These are phyloP conservation scores for Numida meleagris DNA, from an alignment of 2,113 vertebrate species.

Conservation along the genomic window DNA sequence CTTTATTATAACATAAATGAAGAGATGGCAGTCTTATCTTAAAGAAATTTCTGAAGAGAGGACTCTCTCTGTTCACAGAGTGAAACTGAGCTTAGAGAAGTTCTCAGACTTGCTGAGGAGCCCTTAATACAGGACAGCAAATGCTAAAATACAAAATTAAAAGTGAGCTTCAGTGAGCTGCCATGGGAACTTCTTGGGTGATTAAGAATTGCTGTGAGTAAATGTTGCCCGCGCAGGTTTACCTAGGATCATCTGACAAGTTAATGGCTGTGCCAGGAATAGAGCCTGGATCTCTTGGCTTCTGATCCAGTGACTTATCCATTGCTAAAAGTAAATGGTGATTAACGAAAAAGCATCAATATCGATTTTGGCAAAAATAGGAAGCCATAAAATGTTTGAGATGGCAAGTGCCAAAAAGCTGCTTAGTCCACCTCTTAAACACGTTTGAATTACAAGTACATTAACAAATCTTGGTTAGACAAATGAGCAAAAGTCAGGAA, in stretches of 20 bases:
- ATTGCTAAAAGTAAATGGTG: not conserved
- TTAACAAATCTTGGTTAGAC: not conserved
- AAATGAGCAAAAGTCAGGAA: not conserved
- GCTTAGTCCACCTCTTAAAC: constrained; percentile 22
- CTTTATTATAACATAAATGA: not conserved
- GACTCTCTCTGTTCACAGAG: not conserved
- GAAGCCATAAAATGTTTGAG: not conserved
- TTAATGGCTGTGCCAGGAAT: not conserved
- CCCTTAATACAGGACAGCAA: not conserved
- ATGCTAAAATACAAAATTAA: not conserved
- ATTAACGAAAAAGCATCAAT: constrained; percentile 1
- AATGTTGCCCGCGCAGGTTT: not conserved
- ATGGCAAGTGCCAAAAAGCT: constrained; percentile 19
- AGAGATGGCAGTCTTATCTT: not conserved
- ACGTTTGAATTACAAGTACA: not conserved
- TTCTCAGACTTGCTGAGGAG: not conserved
- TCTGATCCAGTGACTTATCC: not conserved
- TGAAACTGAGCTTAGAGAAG: not conserved
- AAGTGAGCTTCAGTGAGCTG: not conserved
- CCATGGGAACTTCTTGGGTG: not conserved
- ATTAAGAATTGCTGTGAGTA: not conserved
- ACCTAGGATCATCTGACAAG: constrained; percentile 3
- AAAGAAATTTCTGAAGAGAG: not conserved
- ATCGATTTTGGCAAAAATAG: constrained; percentile 10
- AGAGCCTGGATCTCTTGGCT: not conserved